Base-by-base conservation (phyloP, 35 echinoderm and acorn worm species). In the Stichopus chloronotus region DNA sequence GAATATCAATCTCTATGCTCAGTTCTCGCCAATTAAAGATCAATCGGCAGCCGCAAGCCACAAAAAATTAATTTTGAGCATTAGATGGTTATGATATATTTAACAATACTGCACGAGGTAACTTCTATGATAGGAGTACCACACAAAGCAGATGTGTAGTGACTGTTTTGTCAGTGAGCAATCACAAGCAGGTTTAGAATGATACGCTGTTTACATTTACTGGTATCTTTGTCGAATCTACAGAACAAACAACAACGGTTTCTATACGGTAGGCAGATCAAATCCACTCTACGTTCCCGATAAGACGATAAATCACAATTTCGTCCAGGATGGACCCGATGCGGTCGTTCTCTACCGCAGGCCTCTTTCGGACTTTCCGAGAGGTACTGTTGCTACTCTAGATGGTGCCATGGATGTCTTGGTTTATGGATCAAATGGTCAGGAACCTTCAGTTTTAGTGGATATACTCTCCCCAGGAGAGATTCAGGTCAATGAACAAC, bases 231-330 rank as follows among this genome's bases (percentile, higher is more conserved):
- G 69, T 43, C 30, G 3, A 43, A 94, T 55, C 69, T 94, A 21
- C 92, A 99, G 97, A 58, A 99, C 97, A 7, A 95, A 96, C 55
- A 5, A 59, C 13, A 71, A 93, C 72, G 97, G 97, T n/a, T 99
- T 93, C 78, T 95, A 94, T 58, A 71, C 94, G 4, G 90, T 99
- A 25, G 97, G 97, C 22, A 95, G 79, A 81, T 53, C 58, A 52
- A 84, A 90, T 81, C 25, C 96, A 25, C 52, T 7, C 5, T 94
- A 92, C 20, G 20, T 23, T 16, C 93, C 95, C 54, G 79, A 98
- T 79, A 87, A 94, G 63, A 21, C 91, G 5, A 59, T 98, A 7
- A 91, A 91, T 6, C 22, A 71, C 24, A 92, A 98, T 89, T 93
- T 93, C 71, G 13, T 98, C 13, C 96, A 98, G 56, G 89, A 95